A percentile compares a stretch with the other conserved stretches of the same genome.
Conservation (phyloP, 92 coral and sea anemone species). For the Diadumene lineata region DNA sequence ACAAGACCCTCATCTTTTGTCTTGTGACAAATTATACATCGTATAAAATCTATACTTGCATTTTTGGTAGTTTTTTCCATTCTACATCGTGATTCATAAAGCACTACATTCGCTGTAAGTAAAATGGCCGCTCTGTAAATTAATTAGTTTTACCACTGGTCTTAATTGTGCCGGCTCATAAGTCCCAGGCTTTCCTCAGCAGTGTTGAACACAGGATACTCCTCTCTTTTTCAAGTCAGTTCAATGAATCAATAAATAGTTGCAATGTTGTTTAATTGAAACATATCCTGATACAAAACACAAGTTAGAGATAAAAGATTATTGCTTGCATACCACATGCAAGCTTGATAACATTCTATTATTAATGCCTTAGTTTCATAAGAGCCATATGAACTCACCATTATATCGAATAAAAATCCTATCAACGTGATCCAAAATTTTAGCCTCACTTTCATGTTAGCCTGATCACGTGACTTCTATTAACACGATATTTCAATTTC, state of each 20-base stretch:
- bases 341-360: too few species aligned
- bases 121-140: constrained; percentile 22
- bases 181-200: background rate
- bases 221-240: background rate
- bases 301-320: too few species aligned
- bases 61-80: background rate
- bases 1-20: constrained; percentile 20
- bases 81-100: background rate
- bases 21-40: constrained; percentile 24
- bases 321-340: too few species aligned
- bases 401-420: too few species aligned
- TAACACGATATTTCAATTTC: too few species aligned
- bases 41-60: background rate
- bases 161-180: constrained; percentile 4
- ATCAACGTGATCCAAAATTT: too few species aligned
- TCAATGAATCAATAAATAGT: background rate
- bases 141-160: constrained; percentile 24
- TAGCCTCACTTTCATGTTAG: too few species aligned
- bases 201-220: background rate
- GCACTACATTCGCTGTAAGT: constrained; percentile 22
- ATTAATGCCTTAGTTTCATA: too few species aligned
- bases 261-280: too few species aligned
- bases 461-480: too few species aligned
- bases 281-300: too few species aligned
- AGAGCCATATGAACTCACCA: too few species aligned